Conservation (phyloP, 2,113 vertebrate genomes). For the Prinia subflava region DNA sequence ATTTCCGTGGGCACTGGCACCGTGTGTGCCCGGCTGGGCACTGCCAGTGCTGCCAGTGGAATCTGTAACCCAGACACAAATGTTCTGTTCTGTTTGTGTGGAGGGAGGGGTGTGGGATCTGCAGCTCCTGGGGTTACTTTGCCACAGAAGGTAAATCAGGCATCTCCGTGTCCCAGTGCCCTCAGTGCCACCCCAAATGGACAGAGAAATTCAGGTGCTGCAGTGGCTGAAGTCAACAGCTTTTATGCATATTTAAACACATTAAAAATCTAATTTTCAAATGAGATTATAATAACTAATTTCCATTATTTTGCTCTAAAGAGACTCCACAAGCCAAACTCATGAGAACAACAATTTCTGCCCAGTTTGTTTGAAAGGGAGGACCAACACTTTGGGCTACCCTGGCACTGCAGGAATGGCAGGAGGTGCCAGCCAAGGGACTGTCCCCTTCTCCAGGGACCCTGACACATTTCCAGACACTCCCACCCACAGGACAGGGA, state of each 20-base stretch:
- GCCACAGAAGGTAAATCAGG: neutral
- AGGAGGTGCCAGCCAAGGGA: neutral
- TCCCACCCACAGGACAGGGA: neutral
- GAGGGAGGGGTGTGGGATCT: neutral
- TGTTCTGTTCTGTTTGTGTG: neutral
- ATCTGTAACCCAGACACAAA: neutral
- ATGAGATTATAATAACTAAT: neutral
- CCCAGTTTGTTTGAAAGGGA: neutral
- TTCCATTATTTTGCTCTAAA: neutral
- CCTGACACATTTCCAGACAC: rapidly evolving
- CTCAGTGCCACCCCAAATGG: neutral
- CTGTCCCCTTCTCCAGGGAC: neutral
- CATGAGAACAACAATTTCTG: neutral
- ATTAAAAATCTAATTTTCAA: neutral
- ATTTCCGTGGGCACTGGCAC: neutral
- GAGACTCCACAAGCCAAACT: neutral
- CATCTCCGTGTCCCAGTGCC: neutral
- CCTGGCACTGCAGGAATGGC: neutral
- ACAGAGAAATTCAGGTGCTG: neutral
- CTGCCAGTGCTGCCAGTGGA: neutral
- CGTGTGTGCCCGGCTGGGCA: neutral
- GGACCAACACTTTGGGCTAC: neutral
- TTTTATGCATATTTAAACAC: neutral
- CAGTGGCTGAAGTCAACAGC: neutral
- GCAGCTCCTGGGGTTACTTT: neutral